phyloP scores from a whole-genome alignment of 2,888 invertebrate genomes.

The Macrosoma leucophasiata region DNA sequence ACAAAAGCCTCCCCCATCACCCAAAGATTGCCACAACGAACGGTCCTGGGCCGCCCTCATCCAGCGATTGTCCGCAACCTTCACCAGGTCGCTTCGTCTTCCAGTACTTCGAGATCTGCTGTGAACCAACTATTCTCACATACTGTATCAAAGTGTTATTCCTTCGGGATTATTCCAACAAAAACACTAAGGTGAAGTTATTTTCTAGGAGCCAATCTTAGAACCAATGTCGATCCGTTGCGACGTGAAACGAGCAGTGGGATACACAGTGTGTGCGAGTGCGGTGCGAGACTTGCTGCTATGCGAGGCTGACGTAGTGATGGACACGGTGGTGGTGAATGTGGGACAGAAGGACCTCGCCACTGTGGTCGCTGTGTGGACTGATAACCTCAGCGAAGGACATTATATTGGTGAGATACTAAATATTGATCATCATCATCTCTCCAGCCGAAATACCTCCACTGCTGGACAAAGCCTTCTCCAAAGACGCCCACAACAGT shows the following conservation, averaged over 20 bases:
- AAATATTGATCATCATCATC: background rate
- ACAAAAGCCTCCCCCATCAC: too few species aligned
- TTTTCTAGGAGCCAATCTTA: conserved; percentile 79
- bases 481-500: too few species aligned
- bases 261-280: conserved; percentile 39
- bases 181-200: background rate
- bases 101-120: too few species aligned
- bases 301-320: conserved; percentile 78
- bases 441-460: too few species aligned
- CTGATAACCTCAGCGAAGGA: conserved; percentile 81
- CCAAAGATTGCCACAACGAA: too few species aligned
- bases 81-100: too few species aligned
- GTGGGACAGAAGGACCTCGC: conserved; percentile 85
- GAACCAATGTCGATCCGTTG: conserved; percentile 83
- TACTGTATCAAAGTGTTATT: too few species aligned
- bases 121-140: too few species aligned
- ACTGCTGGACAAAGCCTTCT: too few species aligned
- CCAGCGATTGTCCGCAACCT: too few species aligned
- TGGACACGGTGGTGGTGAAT: conserved; percentile 80
- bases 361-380: conserved; percentile 81
- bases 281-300: conserved; percentile 56
- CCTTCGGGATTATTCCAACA: background rate
- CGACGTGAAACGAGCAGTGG: conserved; percentile 79
- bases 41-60: too few species aligned
- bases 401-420: conserved; percentile 63